phyloP scores from a whole-genome alignment of 2,888 invertebrate species.

The Aphelenchoides bicaudatus region DNA sequence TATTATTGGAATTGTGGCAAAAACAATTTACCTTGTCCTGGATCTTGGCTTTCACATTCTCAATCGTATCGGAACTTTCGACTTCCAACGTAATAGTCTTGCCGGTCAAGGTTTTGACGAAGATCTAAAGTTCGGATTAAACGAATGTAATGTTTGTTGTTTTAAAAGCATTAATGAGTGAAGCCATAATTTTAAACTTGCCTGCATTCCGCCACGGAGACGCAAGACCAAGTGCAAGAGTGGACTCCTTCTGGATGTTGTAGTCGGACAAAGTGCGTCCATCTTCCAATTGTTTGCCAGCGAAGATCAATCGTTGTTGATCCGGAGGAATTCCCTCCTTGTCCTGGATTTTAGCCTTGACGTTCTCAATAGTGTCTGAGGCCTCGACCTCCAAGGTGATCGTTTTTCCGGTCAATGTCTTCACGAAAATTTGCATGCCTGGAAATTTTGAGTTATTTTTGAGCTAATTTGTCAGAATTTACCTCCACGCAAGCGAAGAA shows the following conservation, averaged over 20 bases:
- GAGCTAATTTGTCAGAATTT: too few relatives aligned
- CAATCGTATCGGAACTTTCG: slow-evolving; percentile 56
- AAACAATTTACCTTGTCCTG: slow-evolving; percentile 46
- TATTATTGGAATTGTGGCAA: background rate
- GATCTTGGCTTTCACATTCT: slow-evolving; percentile 58
- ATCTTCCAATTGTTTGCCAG: slow-evolving; percentile 56
- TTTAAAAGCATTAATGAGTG: slow-evolving; percentile 73
- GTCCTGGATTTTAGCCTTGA: slow-evolving; percentile 58
- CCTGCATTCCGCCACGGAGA: slow-evolving; percentile 38
- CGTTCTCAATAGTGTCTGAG: slow-evolving; percentile 57
- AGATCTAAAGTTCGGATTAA: too few relatives aligned
- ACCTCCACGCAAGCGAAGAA: slow-evolving; percentile 37
- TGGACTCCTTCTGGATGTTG: slow-evolving; percentile 39
- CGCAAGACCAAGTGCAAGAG: slow-evolving; percentile 34
- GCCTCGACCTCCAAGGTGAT: slow-evolving; percentile 57
- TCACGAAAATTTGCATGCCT: slow-evolving; percentile 98
- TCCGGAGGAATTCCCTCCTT: slow-evolving; percentile 58
- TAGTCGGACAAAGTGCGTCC: slow-evolving; percentile 47
- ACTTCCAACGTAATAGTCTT: slow-evolving; percentile 38
- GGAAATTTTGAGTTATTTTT: too few relatives aligned
- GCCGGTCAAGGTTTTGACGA: slow-evolving; percentile 38
- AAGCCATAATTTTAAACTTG: background rate
- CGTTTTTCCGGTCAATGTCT: slow-evolving; percentile 87
- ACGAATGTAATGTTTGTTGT: slow-evolving; percentile 71
- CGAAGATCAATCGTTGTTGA: slow-evolving; percentile 56